These are phyloP conservation scores for Salvelinus namaycush DNA, from an alignment of 2,113 vertebrate genomes.

Conservation along the genomic window DNA sequence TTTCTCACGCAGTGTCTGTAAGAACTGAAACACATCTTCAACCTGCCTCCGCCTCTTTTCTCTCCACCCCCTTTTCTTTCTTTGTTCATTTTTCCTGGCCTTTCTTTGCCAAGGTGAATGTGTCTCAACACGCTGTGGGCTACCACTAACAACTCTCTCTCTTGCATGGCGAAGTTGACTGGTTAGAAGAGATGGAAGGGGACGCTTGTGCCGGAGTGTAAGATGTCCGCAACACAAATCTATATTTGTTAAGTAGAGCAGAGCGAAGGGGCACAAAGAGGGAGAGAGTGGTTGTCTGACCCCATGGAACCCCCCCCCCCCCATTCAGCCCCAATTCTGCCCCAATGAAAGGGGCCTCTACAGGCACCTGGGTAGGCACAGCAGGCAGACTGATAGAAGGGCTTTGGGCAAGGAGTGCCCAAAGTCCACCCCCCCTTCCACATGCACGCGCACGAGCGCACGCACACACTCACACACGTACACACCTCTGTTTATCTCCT, in stretches of 20 bases:
- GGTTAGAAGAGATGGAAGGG: too few relatives aligned
- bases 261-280: background rate
- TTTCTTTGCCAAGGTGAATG: constrained; percentile 49
- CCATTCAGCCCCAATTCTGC: background rate
- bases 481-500: background rate
- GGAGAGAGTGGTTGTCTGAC: constrained; percentile 17
- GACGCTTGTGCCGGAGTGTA: too few relatives aligned
- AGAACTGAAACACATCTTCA: background rate
- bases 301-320: background rate
- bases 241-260: constrained; percentile 4
- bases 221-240: too few relatives aligned
- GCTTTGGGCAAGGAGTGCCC: background rate
- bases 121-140: constrained; percentile 67
- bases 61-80: background rate
- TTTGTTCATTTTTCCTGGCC: constrained; percentile 18
- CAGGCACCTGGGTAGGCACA: background rate
- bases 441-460: background rate
- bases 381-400: background rate
- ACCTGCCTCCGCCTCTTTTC: background rate
- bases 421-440: background rate
- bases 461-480: constrained; percentile 20
- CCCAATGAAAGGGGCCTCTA: background rate
- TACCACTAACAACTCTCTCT: constrained; percentile 39
- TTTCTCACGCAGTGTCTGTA: constrained; percentile 1
- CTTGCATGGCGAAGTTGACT: background rate